Evolutionary conservation across 2,888 invertebrate genomes (phyloP).

Genomic region (Pandemis heparana): DNA sequence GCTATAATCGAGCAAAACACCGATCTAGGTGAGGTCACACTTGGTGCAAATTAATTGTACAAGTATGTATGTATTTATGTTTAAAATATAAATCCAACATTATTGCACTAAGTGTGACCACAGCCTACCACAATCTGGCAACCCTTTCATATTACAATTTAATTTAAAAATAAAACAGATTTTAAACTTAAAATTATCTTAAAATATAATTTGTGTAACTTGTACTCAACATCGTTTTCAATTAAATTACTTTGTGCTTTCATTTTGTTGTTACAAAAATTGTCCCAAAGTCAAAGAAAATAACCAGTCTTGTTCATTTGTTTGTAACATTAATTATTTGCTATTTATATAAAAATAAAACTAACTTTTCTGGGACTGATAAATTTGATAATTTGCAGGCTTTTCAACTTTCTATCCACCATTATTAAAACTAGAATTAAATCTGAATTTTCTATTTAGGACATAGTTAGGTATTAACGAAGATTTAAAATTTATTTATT

Average conservation of each 20-base stretch:
- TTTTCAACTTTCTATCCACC: constrained; percentile 1
- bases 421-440: neutral
- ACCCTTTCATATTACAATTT: constrained; percentile 12
- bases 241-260: constrained; percentile 21
- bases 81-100: neutral
- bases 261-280: neutral
- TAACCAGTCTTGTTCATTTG: neutral
- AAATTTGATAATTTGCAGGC: neutral
- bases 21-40: constrained; percentile 6
- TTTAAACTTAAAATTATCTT: constrained; percentile 29
- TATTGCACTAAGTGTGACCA: constrained; percentile 3
- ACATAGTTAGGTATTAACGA: neutral
- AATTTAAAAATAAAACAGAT: constrained; percentile 16
- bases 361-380: no score
- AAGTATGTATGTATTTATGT: constrained; percentile 7
- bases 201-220: constrained; percentile 21
- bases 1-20: constrained; percentile 33
- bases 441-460: neutral
- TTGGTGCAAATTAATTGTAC: neutral
- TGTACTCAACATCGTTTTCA: constrained; percentile 21
- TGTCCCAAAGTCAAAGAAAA: neutral
- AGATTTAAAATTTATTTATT: neutral
- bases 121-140: constrained; percentile 1
- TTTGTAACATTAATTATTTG: neutral
- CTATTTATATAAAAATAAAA: neutral